phyloP scores from a whole-genome alignment of 2,113 vertebrate species.

The Thalassarche chlororhynchos region DNA sequence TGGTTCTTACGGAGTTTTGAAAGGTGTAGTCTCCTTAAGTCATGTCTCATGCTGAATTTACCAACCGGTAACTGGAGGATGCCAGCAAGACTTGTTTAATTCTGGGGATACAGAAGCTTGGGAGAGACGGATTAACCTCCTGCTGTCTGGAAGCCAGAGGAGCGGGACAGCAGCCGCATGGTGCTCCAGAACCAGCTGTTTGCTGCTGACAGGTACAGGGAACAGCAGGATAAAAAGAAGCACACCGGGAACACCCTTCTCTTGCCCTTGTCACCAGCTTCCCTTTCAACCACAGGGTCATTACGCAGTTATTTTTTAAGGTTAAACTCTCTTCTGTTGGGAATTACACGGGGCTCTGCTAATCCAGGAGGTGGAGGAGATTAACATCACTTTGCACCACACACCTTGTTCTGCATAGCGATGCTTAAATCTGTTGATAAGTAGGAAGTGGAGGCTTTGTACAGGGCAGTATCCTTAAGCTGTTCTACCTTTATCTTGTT shows the following conservation, averaged over 20 bases:
- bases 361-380: neutral
- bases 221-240: neutral
- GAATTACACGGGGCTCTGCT: neutral
- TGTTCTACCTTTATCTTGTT: neutral
- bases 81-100: neutral
- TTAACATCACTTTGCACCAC: neutral
- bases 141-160: neutral
- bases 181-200: neutral
- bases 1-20: neutral
- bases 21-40: neutral
- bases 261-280: neutral
- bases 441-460: neutral
- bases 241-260: neutral
- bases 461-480: neutral
- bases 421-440: neutral
- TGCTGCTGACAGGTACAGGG: neutral
- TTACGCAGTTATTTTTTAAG: neutral
- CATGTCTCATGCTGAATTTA: neutral
- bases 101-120: neutral
- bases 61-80: neutral
- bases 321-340: neutral
- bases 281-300: neutral
- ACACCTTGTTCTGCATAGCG: accelerated
- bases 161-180: accelerated
- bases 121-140: neutral